These are phyloP conservation scores for Microctenopoma steveboyesi DNA, from an alignment of 2,797 vertebrate species.

Conservation along the genomic window DNA sequence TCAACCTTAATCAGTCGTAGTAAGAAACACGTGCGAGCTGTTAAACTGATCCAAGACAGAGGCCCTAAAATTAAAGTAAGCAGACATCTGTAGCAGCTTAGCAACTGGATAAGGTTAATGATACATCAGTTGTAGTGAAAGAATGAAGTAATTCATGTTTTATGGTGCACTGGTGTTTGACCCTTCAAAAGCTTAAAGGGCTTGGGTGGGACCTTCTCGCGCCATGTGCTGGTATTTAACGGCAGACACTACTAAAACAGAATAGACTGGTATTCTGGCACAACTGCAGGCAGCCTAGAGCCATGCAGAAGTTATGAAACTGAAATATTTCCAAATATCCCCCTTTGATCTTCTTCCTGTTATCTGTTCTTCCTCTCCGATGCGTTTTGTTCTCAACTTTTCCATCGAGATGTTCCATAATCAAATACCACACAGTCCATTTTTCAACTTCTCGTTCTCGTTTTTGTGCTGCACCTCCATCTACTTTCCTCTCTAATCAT, in stretches of 20 bases:
- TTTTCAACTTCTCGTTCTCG: slow-evolving; percentile 7
- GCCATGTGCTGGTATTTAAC: slow-evolving; percentile 56
- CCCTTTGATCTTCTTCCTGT: slow-evolving; percentile 50
- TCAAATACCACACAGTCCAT: background rate
- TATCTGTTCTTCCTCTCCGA: slow-evolving; percentile 22
- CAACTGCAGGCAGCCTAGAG: slow-evolving; percentile 17
- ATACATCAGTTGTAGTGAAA: background rate
- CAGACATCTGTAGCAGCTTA: slow-evolving; percentile 11
- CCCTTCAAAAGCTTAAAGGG: background rate
- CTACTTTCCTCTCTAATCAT: slow-evolving; percentile 18
- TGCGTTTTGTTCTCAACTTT: slow-evolving; percentile 16
- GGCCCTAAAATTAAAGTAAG: slow-evolving; percentile 20
- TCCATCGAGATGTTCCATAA: background rate
- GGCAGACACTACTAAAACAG: slow-evolving; percentile 15
- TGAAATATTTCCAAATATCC: slow-evolving; percentile 63
- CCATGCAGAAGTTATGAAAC: slow-evolving; percentile 45
- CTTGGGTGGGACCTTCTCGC: slow-evolving; percentile 46
- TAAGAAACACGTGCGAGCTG: slow-evolving; percentile 19
- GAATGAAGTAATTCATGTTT: background rate
- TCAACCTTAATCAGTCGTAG: slow-evolving; percentile 9
- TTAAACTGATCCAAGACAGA: slow-evolving; percentile 35
- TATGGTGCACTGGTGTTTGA: slow-evolving; percentile 17
- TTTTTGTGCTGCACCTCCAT: background rate
- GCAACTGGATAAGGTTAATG: slow-evolving; percentile 5
- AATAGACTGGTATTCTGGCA: slow-evolving; percentile 39